Evolutionary conservation across 2,888 invertebrate species (phyloP).

Genomic region (Tipula vernalis): DNA sequence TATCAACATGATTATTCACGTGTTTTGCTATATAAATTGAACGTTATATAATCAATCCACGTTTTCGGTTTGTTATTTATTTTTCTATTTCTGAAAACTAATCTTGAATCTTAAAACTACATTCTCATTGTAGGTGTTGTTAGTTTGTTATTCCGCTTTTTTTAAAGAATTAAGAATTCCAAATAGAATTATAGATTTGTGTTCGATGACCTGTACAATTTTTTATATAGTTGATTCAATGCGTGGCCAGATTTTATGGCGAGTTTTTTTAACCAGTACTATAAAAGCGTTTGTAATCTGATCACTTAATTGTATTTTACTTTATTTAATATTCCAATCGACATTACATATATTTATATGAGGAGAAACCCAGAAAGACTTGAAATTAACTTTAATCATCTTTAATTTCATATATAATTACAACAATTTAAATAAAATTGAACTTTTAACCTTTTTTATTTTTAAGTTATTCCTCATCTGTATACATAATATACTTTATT

Average conservation of each 20-base stretch:
- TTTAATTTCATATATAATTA: background rate
- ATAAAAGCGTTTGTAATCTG: background rate
- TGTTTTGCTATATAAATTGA: background rate
- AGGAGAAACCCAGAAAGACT: background rate
- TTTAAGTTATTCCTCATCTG: background rate
- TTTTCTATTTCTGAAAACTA: slow-evolving; percentile 4
- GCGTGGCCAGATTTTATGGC: background rate
- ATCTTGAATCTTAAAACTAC: background rate
- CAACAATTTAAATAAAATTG: background rate
- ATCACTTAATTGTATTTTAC: background rate
- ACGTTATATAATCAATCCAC: background rate
- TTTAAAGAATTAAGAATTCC: background rate
- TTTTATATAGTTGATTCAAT: background rate
- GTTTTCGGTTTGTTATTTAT: background rate
- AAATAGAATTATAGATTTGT: slow-evolving; percentile 4
- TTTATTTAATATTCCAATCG: background rate
- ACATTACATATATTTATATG: background rate
- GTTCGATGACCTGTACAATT: background rate
- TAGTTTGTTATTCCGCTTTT: background rate
- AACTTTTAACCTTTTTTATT: background rate
- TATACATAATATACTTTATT: background rate
- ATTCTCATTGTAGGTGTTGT: background rate
- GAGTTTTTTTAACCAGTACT: background rate
- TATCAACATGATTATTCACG: background rate
- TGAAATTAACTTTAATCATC: slow-evolving; percentile 4